Evolutionary conservation across 1,140 invertebrate species (phyloP).

Genomic region (Aphaenogaster ashmeadi): DNA sequence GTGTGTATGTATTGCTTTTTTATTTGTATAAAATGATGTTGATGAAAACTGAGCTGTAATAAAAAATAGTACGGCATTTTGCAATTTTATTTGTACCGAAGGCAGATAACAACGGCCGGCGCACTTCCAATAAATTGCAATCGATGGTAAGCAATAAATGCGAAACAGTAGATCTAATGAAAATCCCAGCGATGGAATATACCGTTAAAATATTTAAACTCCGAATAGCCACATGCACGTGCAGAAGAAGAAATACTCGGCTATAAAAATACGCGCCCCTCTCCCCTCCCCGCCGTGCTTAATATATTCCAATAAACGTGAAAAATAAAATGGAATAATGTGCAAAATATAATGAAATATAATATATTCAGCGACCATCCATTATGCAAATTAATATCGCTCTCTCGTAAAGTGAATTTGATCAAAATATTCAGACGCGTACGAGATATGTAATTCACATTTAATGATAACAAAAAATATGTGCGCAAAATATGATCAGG

Average conservation of each 20-base stretch:
- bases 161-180: conserved; percentile 62
- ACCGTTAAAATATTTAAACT: conserved; percentile 63
- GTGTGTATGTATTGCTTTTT: conserved; percentile 1
- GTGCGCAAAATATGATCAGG: conserved; percentile 16
- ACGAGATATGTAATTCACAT: conserved; percentile 22
- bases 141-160: conserved; percentile 65
- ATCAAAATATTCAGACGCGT: conserved; percentile 41
- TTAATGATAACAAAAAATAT: conserved; percentile 10
- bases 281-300: not conserved
- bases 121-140: conserved; percentile 62
- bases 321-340: conserved; percentile 45
- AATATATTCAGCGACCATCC: conserved; percentile 41
- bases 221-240: not conserved
- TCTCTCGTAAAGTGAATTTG: conserved; percentile 47
- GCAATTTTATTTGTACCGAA: conserved; percentile 59
- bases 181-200: conserved; percentile 54
- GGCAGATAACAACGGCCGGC: conserved; percentile 53
- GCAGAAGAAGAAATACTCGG: conserved; percentile 41
- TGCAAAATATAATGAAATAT: conserved; percentile 48
- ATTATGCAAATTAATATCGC: conserved; percentile 52
- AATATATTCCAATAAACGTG: conserved; percentile 51
- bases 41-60: conserved; percentile 58
- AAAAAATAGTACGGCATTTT: conserved; percentile 56
- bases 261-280: conserved; percentile 28
- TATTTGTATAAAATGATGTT: conserved; percentile 56